Base-by-base conservation (phyloP, 2,797 vertebrate species). In the Sebastes iracundus region DNA sequence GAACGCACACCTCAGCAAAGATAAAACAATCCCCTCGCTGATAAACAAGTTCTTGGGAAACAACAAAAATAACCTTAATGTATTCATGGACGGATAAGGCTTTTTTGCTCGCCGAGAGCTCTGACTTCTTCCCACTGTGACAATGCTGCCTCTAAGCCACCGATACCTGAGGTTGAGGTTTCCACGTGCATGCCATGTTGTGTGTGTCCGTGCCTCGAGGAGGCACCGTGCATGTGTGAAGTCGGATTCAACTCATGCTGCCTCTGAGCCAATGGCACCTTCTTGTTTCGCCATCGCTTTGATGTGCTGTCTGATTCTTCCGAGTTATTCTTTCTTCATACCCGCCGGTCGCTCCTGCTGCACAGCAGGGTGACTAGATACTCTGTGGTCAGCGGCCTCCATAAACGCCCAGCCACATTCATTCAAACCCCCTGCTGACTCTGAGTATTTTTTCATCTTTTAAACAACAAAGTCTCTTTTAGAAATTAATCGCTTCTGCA, bases 251-350 rank as follows among this genome's bases (percentile, higher is more conserved):
- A 20, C 80, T 63, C 13, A 13, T 30, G 77, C 64, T 84, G 91
- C 90, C 92, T 91, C 63, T 7, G 55, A 91, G 88, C 82, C 65
- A 81, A 9, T 86, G 87, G 82, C 90, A 90, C 85, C 73, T 85
- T 73, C 71, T 79, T 85, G 74, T 84, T 86, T 75, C 58, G n/a
- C 62, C 4, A 63, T 53, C 2, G 12, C 87, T 87, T 93, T 93
- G 87, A 91, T 86, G 87, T 73, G 67, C 83, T 73, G 85, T 84
- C 84, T 60, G 62, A 82, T 88, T 86, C 75, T 28, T 72, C 25
- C 28, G 2, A 60, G 59, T 87, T 75, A 68, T 72, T 84, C 52
- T 64, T 58, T 46, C 77, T 77, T 68, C 16, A 12, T 53, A 7
- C 49, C 75, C 65, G 33, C 46, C 1, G 67, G 83, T 81, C 2